Evolutionary conservation across 1,140 invertebrate species (phyloP).

Genomic region (Heliconius hewitsoni): DNA sequence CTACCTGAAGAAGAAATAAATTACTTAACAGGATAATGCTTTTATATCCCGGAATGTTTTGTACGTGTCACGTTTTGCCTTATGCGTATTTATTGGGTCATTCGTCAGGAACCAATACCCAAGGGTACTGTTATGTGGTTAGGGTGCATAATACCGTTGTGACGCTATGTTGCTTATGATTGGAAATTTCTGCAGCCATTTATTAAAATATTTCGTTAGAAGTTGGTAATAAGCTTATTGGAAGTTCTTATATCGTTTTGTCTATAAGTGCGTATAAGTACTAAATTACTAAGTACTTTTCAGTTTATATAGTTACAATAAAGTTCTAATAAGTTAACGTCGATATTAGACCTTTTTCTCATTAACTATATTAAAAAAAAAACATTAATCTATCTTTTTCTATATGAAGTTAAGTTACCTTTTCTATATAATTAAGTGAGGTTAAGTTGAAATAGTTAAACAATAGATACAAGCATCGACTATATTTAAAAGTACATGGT

Average conservation of each 20-base stretch:
- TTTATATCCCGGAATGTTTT: constrained; percentile 74
- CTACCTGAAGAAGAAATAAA: constrained; percentile 78
- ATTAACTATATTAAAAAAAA: not conserved
- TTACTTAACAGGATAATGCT: constrained; percentile 79
- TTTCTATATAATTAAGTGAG: too few species aligned
- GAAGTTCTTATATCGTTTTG: not conserved
- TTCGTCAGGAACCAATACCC: constrained; percentile 72
- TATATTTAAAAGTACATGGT: constrained; percentile 25
- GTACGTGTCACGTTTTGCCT: constrained; percentile 74
- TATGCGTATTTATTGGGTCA: constrained; percentile 77
- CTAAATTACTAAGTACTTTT: too few species aligned
- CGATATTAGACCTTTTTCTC: not conserved
- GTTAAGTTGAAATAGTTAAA: not conserved
- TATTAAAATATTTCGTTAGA: constrained; percentile 56
- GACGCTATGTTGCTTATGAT: constrained; percentile 66
- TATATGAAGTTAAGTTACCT: too few species aligned
- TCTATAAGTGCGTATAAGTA: not conserved
- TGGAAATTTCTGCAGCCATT: constrained; percentile 58
- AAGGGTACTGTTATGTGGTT: constrained; percentile 71
- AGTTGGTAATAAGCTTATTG: constrained; percentile 28
- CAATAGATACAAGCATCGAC: not conserved
- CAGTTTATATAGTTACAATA: too few species aligned
- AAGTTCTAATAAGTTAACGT: not conserved
- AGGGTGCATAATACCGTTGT: constrained; percentile 71
- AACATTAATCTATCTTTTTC: too few species aligned